Evolutionary conservation across 1,140 invertebrate species (phyloP).

Genomic region (Hyles vespertilio): DNA sequence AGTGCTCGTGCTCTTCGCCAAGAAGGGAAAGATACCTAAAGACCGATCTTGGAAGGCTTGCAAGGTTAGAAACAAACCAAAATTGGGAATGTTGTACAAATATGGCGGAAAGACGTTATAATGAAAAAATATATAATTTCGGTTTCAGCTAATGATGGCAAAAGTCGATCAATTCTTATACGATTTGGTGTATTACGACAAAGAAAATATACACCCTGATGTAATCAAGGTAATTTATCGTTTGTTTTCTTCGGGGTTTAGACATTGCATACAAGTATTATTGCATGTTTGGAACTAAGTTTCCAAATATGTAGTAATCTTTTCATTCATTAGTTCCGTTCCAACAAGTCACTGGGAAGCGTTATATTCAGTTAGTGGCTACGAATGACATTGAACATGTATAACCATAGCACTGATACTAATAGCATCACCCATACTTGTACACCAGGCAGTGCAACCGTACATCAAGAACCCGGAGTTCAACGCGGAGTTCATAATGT

Average conservation of each 20-base stretch:
- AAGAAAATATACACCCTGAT: constrained; percentile 94
- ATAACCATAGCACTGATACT: too few relatives aligned
- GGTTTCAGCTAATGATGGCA: constrained; percentile 75
- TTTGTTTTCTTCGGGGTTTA: neutral
- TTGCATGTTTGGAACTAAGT: too few relatives aligned
- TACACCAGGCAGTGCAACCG: constrained; percentile 52
- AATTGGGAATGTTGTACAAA: neutral
- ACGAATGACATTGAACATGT: too few relatives aligned
- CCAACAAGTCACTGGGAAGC: too few relatives aligned
- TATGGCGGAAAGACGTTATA: neutral
- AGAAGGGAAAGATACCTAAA: constrained; percentile 92
- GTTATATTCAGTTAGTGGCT: too few relatives aligned
- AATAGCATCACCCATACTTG: neutral
- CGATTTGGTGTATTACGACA: constrained; percentile 92
- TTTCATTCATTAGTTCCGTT: too few relatives aligned
- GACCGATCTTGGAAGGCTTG: constrained; percentile 95
- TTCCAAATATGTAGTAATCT: too few relatives aligned
- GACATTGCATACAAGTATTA: neutral
- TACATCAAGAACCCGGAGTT: constrained; percentile 85
- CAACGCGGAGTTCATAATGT: constrained; percentile 87
- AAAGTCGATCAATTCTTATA: constrained; percentile 89
- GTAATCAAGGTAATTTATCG: constrained; percentile 82
- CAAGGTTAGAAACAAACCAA: constrained; percentile 76
- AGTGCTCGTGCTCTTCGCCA: constrained; percentile 90
- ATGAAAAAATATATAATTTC: neutral